phyloP scores from a whole-genome alignment of 2,797 vertebrate species.

The Malacoraja senta region DNA sequence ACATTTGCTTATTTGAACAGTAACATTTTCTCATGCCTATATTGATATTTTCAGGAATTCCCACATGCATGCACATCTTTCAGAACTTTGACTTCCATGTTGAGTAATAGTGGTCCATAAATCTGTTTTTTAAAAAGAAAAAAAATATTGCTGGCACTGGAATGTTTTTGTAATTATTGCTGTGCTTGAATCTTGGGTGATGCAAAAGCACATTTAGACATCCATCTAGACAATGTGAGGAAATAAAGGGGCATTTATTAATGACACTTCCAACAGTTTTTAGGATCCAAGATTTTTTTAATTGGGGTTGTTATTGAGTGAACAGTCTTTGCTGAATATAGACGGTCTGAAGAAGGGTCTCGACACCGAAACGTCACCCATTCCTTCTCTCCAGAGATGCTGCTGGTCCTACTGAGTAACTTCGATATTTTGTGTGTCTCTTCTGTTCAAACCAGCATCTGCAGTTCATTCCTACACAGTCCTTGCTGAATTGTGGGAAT shows the following conservation, averaged over 20 bases:
- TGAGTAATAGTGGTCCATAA: not conserved
- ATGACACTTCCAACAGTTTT: not conserved
- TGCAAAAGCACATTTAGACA: not conserved
- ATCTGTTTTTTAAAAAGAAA: not conserved
- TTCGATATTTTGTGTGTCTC: too few species aligned
- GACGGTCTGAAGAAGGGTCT: too few species aligned
- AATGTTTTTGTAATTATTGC: not conserved
- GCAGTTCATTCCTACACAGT: too few species aligned
- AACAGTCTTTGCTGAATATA: too few species aligned
- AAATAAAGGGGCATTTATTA: not conserved
- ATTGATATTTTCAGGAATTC: not conserved
- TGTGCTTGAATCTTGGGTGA: not conserved
- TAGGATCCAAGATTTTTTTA: not conserved
- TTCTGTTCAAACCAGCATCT: too few species aligned
- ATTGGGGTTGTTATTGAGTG: not conserved
- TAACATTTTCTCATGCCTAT: not conserved
- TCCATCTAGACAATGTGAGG: not conserved
- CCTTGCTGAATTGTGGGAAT: too few species aligned
- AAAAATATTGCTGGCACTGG: not conserved
- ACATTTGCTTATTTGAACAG: not conserved
- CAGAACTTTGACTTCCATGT: not conserved
- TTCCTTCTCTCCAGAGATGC: too few species aligned
- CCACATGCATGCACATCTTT: not conserved
- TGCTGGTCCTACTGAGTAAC: too few species aligned
- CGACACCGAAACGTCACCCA: too few species aligned